Base-by-base conservation (phyloP, 2,888 invertebrate species). In the Trisateles emortualis region DNA sequence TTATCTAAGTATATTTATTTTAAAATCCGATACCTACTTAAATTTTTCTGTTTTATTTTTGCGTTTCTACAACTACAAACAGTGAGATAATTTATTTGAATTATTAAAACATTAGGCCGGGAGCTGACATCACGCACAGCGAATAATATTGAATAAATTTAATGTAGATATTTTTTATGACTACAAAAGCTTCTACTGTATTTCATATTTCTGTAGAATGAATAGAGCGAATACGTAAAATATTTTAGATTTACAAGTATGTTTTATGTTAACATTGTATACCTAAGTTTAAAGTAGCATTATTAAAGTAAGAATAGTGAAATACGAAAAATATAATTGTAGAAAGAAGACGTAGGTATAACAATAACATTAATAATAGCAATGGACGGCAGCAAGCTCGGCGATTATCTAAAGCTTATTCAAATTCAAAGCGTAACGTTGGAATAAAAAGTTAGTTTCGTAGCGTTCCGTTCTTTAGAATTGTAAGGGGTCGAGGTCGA, bases 351-450 rank as follows among this genome's bases (percentile, higher is more conserved):
- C 43, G 35, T 52, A 56, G 52, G 30, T 59, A 54, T 73, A 72
- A 76, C 61, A 74, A 66, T 76, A 63, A 65, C 56, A 59, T 57
- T 57, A 61, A 67, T 73, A 78, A 67, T 73, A 78, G 78, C 78
- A 81, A 79, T 90, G 90, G 90, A 91, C 90, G 90, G 90, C 76
- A 81, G 86, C 80, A 87, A 87, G 87, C 88, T 86, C 80, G 66
- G 81, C 78, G 62, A 74, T 77, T 70, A 61, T 64, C 52, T 63
- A 71, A 71, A 73, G 68, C 71, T 68, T 71, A 58, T 63, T 66
- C 42, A 67, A 59, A 67, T 68, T 61, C 46, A 68, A 71, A 66
- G 59, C 54, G 29, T 49, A 59, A 62, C 44, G 43, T 40, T 39
- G 49, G 32, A 58, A 39, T 59, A 30, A 59, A 33, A 66, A 65